Percentiles rank a stretch among this genome's conserved stretches.
Evolutionary conservation across 2,113 vertebrate species (phyloP).

Genomic region (Mungos mungo): DNA sequence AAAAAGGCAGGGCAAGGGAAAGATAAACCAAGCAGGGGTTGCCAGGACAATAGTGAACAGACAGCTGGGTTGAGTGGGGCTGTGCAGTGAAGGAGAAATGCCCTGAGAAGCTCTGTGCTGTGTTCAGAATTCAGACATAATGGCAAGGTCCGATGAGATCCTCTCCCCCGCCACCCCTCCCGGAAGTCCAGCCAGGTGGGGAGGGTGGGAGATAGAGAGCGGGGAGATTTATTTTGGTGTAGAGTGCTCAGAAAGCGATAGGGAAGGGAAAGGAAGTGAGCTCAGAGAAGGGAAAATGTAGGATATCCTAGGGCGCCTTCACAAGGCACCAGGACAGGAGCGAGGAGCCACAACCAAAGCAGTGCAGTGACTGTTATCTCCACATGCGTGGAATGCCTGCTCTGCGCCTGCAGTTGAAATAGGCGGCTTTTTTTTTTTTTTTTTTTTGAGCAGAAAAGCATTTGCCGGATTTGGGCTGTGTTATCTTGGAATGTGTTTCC

Average conservation of each 20-base stretch:
- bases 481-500: neutral
- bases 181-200: neutral
- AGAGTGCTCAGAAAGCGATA: neutral
- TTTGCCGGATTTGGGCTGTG: neutral
- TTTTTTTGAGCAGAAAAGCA: neutral
- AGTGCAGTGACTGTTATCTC: rapidly evolving
- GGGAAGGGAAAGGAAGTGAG: neutral
- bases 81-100: neutral
- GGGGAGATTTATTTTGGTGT: neutral
- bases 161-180: neutral
- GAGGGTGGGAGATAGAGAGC: too few species aligned
- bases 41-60: neutral
- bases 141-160: neutral
- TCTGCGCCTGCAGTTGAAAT: neutral
- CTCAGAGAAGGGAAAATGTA: neutral
- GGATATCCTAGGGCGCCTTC: neutral
- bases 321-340: neutral
- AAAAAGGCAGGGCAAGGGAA: neutral
- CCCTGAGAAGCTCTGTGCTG: neutral
- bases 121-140: neutral
- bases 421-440: neutral
- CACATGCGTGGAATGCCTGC: rapidly evolving
- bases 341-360: neutral
- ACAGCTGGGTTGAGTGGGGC: neutral
- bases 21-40: neutral